These are phyloP conservation scores for Rhea pennata DNA, from an alignment of 2,113 vertebrate species.

Conservation along the genomic window DNA sequence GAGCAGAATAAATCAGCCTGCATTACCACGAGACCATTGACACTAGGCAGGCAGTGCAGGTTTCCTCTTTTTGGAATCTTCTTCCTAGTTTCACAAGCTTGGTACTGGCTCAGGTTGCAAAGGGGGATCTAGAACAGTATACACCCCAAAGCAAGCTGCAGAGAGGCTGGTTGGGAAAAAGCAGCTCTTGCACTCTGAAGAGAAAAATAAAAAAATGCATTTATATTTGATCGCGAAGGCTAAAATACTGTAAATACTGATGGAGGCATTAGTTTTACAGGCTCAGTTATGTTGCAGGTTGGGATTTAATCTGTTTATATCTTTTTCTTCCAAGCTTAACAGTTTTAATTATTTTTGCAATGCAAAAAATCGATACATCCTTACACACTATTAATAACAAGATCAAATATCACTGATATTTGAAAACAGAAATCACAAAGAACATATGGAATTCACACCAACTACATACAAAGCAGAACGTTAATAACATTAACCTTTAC, in stretches of 20 bases:
- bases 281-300: not conserved
- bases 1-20: not conserved
- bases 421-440: constrained; percentile 61
- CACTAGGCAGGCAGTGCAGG: rapidly evolving
- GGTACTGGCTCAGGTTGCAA: not conserved
- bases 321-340: constrained; percentile 10
- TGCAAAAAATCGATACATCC: not conserved
- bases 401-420: constrained; percentile 20
- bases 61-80: not conserved
- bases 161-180: not conserved
- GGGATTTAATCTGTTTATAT: constrained; percentile 13
- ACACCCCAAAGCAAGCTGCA: not conserved
- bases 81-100: not conserved
- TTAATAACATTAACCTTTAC: constrained; percentile 69
- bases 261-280: not conserved
- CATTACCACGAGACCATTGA: not conserved
- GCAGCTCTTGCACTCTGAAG: not conserved
- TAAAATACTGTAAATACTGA: not conserved
- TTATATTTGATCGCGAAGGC: constrained; percentile 7
- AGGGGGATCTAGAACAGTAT: not conserved
- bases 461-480: constrained; percentile 58
- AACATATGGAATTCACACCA: constrained; percentile 62
- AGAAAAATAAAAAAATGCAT: constrained; percentile 11
- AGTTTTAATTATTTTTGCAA: constrained; percentile 48
- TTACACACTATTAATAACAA: constrained; percentile 32